Percentiles rank a stretch among this genome's conserved stretches.
Evolutionary conservation across 2,113 vertebrate species (phyloP).

Genomic region (Oophaga pumilio): DNA sequence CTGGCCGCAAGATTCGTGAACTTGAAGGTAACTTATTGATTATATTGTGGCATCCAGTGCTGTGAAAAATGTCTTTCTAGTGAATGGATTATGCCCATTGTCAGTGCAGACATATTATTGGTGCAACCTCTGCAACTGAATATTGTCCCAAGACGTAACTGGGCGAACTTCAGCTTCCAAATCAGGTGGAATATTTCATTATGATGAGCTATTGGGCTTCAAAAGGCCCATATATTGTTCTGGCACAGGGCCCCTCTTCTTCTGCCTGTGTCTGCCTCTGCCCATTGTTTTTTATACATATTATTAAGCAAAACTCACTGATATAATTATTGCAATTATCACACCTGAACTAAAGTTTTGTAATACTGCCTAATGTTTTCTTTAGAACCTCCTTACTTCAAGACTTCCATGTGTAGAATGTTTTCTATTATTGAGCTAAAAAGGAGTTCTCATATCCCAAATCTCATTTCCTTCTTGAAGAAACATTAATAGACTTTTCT

Average conservation of each 20-base stretch:
- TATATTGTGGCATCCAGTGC: background rate
- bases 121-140: too few species aligned
- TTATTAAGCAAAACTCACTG: too few species aligned
- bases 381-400: background rate
- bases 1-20: slow-evolving; percentile 87
- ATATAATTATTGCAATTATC: background rate
- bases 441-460: background rate
- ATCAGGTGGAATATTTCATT: too few species aligned
- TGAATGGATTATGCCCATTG: background rate
- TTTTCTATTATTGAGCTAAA: background rate
- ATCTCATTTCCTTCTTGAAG: background rate
- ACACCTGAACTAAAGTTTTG: background rate
- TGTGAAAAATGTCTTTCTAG: background rate
- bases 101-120: background rate
- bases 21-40: slow-evolving; percentile 73
- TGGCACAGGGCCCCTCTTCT: too few species aligned
- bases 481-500: background rate
- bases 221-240: too few species aligned
- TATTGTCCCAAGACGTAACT: too few species aligned
- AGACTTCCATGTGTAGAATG: background rate
- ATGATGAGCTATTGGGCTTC: too few species aligned
- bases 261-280: too few species aligned
- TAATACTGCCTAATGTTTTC: background rate
- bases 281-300: too few species aligned
- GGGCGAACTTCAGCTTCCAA: too few species aligned